Evolutionary conservation across 2,888 invertebrate genomes (phyloP).

Genomic region (Amitus sp.): DNA sequence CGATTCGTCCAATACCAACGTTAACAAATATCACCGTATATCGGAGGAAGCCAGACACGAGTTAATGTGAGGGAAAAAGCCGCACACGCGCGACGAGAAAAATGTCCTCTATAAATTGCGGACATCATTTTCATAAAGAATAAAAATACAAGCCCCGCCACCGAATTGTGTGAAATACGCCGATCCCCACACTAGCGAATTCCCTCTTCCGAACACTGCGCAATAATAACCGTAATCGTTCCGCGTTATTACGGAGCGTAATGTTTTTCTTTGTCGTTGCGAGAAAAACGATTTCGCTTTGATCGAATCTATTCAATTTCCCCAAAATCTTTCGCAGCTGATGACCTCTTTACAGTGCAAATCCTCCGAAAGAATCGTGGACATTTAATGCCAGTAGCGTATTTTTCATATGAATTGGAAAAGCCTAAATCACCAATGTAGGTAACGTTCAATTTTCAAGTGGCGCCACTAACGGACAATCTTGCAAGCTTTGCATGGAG

Average conservation of each 20-base stretch:
- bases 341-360: no score
- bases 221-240: conserved; percentile 6
- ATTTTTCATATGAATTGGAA: no score
- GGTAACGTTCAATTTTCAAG: no score
- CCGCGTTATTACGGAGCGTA: neutral
- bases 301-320: conserved; percentile 9
- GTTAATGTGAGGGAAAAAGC: neutral
- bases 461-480: no score
- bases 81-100: no score
- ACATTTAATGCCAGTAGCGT: no score
- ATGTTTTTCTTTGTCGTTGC: neutral
- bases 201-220: neutral
- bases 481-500: no score
- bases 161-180: neutral
- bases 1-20: neutral
- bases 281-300: neutral
- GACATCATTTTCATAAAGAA: neutral
- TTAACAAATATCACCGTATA: neutral
- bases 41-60: no score
- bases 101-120: neutral
- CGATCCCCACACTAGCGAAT: neutral
- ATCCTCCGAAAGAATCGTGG: no score
- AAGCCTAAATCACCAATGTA: no score
- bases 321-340: no score
- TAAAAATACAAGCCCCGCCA: neutral